Base-by-base conservation (phyloP, 2,888 invertebrate species). In the Eristalis pertinax region DNA sequence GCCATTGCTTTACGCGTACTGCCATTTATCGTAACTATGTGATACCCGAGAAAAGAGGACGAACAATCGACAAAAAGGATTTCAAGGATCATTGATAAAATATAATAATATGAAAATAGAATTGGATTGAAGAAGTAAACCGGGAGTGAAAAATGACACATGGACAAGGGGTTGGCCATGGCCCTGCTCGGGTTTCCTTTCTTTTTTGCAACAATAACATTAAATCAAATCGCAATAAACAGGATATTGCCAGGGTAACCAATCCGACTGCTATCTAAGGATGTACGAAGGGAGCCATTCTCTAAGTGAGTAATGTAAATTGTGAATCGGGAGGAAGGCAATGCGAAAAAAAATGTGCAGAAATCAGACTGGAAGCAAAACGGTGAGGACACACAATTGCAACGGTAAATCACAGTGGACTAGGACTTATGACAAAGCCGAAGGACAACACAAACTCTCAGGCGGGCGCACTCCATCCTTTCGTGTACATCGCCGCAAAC, bases 11-110 rank as follows among this genome's bases (percentile, higher is more conserved):
- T 82, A 35, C 41, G 41, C 50, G 69, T 63, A 68, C 69, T 72
- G 74, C 70, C 78, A 78, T 70, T 70, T 74, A 64, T 82, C 62
- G 64, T 50, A 77, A 56, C 29, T 69, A 68, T 29, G 26, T 19
- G 80, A 84, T 62, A 64, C 26, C 1, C 70, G 76, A 43, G n/a
- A 13, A 32, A 43, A 13, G 38, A 43, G 50, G 43, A 67, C 62
- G 24, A 65, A 86, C 70, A 86, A 75, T 70, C 70, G 83, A 78
- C 68, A 82, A 69, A 86, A 80, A 74, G 79, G 79, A 81, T 87
- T 87, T 87, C 87, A 87, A 80, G 87, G 72, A 87, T 87, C 87
- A 87, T 87, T 87, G 87, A 87, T 87, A 87, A 84, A 87, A 80
- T 80, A 84, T 80, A 84, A 87, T 83, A 80, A 76, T 83, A 84